Base-by-base conservation (phyloP, 1,140 invertebrate species). In the Aculops lycopersici region DNA sequence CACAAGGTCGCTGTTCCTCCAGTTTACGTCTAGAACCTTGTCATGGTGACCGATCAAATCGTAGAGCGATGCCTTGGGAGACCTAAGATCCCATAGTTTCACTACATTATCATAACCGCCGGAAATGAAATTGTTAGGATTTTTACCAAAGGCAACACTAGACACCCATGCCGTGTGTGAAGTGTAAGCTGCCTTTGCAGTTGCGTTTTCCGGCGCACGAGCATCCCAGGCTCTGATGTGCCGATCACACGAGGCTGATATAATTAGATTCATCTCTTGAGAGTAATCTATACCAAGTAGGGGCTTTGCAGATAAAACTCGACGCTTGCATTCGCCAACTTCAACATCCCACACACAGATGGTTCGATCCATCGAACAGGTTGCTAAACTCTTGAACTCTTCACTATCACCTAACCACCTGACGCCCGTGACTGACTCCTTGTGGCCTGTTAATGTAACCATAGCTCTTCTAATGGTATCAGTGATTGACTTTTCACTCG, bases 51-150 rank as follows among this genome's bases (percentile, higher is more conserved):
- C 88, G 41, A 67, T 65, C 49, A 97, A 60, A 54, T 95, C 80
- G 52, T 76, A 97, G 0, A 98, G 59, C 2, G 86, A 74, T 8
- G 78, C 74, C 55, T 77, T 79, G 1, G 80, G 71, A 55, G 83
- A 83, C 58, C 86, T 65, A 3, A 69, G 71, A 54, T 98, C 90
- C 90, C 90, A 98, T 21, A 94, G 57, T 59, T 95, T 95, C 17
- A 90, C 66, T 21, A 72, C 55, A 42, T 69, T 69, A 55, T 98
- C 90, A 56, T 88, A 81, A 14, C 76, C 71, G 3, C 79, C 83
- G 12, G 83, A 92, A 2, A 95, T 64, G 57, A 97, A 95, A 13
- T 81, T 61, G 53, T 80, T 62, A 52, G 81, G 70, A 46, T 75
- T 62, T 31, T 31, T 31, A 31, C 8, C 24, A 88, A 90, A 98